Percentiles rank a stretch among this genome's conserved stretches.
Evolutionary conservation across 2,797 vertebrate species (phyloP).

Genomic region (Myripristis murdjan): DNA sequence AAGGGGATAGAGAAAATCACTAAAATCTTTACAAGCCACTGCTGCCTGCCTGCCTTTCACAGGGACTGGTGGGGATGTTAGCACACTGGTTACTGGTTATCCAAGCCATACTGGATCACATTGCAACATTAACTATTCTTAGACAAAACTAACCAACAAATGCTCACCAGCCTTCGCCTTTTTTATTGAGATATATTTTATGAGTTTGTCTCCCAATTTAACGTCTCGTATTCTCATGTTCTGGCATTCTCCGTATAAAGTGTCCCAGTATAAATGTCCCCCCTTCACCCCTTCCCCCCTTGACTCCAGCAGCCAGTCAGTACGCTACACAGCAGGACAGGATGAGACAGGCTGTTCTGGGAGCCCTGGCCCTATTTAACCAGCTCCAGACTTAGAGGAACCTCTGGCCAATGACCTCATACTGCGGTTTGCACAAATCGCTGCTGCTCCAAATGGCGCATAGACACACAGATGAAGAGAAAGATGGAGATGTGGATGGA

Average conservation of each 20-base stretch:
- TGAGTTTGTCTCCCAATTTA: neutral
- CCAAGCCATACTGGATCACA: conserved; percentile 20
- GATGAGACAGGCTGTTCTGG: conserved; percentile 76
- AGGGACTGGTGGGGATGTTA: conserved; percentile 59
- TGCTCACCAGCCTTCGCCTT: conserved; percentile 3
- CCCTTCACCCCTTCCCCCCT: conserved; percentile 19
- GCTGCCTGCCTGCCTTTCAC: conserved; percentile 66
- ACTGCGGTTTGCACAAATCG: conserved; percentile 78
- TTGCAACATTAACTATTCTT: conserved; percentile 25
- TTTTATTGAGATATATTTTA: conserved; percentile 28
- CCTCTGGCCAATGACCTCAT: conserved; percentile 86
- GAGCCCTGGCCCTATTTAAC: conserved; percentile 78
- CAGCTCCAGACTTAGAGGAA: conserved; percentile 84
- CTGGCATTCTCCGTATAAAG: neutral
- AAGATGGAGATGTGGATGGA: conserved; percentile 65
- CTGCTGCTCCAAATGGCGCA: conserved; percentile 76
- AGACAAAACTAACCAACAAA: conserved; percentile 47
- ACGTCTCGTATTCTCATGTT: conserved; percentile 11
- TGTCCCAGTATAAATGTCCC: conserved; percentile 7
- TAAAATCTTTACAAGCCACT: conserved; percentile 81
- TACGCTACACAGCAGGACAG: conserved; percentile 54
- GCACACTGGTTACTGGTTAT: conserved; percentile 51
- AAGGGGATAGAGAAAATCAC: conserved; percentile 75
- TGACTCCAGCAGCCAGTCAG: conserved; percentile 52
- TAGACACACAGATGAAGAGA: conserved; percentile 65